Base-by-base conservation (phyloP, 2,797 vertebrate species). In the Typhlichthys subterraneus region DNA sequence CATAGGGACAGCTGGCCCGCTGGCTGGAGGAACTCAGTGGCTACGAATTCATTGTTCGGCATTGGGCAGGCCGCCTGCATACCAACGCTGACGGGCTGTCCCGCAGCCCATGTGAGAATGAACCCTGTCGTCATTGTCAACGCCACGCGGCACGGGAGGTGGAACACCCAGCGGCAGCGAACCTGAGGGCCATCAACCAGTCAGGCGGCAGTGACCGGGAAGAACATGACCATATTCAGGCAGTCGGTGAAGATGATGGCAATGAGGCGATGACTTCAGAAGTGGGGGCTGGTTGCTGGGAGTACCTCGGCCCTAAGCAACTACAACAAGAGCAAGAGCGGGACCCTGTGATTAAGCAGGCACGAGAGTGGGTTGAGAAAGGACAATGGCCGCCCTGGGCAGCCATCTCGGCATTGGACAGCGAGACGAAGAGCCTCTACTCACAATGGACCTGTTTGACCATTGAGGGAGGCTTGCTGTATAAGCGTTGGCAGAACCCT, bases 41-140 rank as follows among this genome's bases (percentile, higher is more conserved):
- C 13, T 56, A 46, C 7, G 10, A 57, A 29, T 61, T 61, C 33
- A 17, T 61, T 14, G 12, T 29, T 9, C 15, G 47, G 53, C 61
- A 64, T 19, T 10, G n/a, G n/a, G 12, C 45, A 11, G 45, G 53
- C 10, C 3, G 5, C n/a, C 53, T n/a, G 12, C 53, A 64, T 14
- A 13, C 12, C 13, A 59, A 59, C 5, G 19, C 45, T 48, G 45
- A 59, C 13, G 45, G 17, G 0, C 45, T 59, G 4, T 59, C 55
- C 15, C 12, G 12, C 19, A 12, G 13, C 12, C 53, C 53, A 11
- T 54, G 54, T 42, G 54, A 5, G 11, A 23, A 17, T 6, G n/a
- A n/a, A 13, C 29, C 33, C 29, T 42, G 31, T 31, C 13, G 1
- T 14, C 42, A 59, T 45, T 67, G 42, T n/a, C 23, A 46, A 19